Percentiles rank a stretch among this genome's conserved stretches.
These are phyloP conservation scores for Oceanites oceanicus DNA, from an alignment of 2,113 vertebrate species.

Conservation along the genomic window DNA sequence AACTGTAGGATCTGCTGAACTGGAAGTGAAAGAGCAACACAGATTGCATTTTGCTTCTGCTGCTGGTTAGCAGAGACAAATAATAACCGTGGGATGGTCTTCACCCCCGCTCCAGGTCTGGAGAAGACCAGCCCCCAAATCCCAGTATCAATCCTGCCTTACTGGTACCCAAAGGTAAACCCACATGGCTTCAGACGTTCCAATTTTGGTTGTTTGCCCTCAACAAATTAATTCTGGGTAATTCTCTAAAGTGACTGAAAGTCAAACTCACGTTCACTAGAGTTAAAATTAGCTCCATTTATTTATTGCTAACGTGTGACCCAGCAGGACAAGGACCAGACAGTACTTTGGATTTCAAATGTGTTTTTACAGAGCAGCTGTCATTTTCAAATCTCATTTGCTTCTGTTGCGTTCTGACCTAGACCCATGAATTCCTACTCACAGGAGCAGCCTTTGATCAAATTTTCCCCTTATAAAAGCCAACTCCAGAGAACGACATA, in stretches of 20 bases:
- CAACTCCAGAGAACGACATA: not conserved
- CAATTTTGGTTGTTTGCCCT: not conserved
- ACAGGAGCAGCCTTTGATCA: not conserved
- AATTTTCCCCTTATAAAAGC: not conserved
- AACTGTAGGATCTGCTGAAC: not conserved
- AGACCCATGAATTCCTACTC: not conserved
- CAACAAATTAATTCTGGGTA: not conserved
- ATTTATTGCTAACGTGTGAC: not conserved
- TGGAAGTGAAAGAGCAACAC: fast-evolving
- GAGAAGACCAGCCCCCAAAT: not conserved
- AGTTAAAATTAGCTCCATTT: not conserved
- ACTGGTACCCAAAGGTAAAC: not conserved
- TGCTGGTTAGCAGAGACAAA: not conserved
- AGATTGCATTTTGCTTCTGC: fast-evolving
- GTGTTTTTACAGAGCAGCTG: not conserved
- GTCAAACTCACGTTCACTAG: fast-evolving
- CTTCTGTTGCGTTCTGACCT: not conserved
- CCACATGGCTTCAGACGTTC: not conserved
- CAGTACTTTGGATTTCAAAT: not conserved
- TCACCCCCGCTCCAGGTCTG: fast-evolving
- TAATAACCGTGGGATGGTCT: fast-evolving
- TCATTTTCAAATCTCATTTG: not conserved
- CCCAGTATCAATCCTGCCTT: not conserved
- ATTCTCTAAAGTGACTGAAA: not conserved
- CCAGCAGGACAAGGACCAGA: not conserved